Conservation (phyloP, 2,797 vertebrate genomes). For the Enteromius trimaculatus region DNA sequence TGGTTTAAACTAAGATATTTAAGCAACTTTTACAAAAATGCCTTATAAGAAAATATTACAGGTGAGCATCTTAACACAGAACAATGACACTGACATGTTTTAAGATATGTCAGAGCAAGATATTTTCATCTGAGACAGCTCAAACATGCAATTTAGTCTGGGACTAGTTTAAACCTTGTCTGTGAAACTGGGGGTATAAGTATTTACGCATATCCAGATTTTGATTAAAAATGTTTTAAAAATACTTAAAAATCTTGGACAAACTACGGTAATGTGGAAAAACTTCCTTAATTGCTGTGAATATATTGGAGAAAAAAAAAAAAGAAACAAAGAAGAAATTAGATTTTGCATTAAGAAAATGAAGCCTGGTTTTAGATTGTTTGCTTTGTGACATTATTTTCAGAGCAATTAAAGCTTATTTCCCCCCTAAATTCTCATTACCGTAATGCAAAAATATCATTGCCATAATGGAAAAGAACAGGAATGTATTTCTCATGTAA, state of each 20-base stretch:
- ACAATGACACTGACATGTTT: too few relatives aligned
- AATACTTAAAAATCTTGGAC: neutral
- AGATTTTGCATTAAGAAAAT: neutral
- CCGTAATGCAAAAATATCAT: constrained; percentile 4
- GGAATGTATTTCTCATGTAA: neutral
- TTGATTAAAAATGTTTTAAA: neutral
- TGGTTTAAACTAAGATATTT: too few relatives aligned
- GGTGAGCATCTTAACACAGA: too few relatives aligned
- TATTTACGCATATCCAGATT: neutral
- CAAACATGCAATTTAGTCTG: too few relatives aligned
- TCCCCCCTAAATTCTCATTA: neutral
- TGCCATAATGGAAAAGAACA: neutral
- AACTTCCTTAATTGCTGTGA: neutral
- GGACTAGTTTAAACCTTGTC: too few relatives aligned
- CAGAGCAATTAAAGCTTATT: neutral
- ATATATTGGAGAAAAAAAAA: neutral
- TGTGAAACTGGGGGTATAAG: too few relatives aligned
- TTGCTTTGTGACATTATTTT: neutral
- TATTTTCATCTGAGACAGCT: too few relatives aligned
- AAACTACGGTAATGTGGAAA: neutral
- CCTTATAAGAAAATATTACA: too few relatives aligned
- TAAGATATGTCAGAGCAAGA: too few relatives aligned
- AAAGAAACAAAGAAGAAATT: neutral
- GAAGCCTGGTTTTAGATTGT: neutral
- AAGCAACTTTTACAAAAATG: too few relatives aligned